Evolutionary conservation across 2,797 vertebrate genomes (phyloP), one percentile per base, ranked within the genome.

Genomic region (Bradypodion ventrale): DNA sequence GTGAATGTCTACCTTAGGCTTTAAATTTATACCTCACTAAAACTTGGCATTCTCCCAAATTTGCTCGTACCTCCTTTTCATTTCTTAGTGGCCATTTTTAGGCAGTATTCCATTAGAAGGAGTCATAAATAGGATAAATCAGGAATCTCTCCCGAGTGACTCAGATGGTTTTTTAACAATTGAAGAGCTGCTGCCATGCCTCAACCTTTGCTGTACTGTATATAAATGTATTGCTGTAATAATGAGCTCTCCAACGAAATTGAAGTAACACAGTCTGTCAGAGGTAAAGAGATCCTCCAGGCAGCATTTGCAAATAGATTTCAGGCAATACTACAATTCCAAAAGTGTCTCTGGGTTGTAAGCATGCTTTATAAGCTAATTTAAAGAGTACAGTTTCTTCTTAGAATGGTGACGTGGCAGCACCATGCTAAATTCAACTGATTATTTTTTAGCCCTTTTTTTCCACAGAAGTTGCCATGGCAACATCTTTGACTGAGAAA

Each of bases 321-420:
- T 72, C 68, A 82, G 32, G 42, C 44, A 62, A 70, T 27, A 77
- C n/a, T 65, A 72, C 25, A 56, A 37, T 72, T 68, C n/a, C 27
- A 40, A 52, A 82, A 16, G 27, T 52, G 37, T 46, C 68, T 68
- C 82, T 60, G 23, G 75, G 63, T 63, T 79, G 32, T 82, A 72
- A 77, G 73, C 63, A 85, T 82, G 79, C 49, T 85, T 85, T 78
- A 78, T 85, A 88, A 88, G 73, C 68, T 73, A 68, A 88, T 82
- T 78, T 85, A 27, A 73, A 85, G 83, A 66, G 80, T 37, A 60
- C 44, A 19, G 73, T 60, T 56, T 66, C 68, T 82, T 60, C 78
- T 77, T 73, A 75, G 46, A 73, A 60, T 42, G 59, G 60, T 66
- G 75, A 40, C 56, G 46, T 32, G 23, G 78, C 82, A 75, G 70